These are phyloP conservation scores for Dasysyrphus tricinctus DNA, from an alignment of 2,888 invertebrate species.

Conservation along the genomic window DNA sequence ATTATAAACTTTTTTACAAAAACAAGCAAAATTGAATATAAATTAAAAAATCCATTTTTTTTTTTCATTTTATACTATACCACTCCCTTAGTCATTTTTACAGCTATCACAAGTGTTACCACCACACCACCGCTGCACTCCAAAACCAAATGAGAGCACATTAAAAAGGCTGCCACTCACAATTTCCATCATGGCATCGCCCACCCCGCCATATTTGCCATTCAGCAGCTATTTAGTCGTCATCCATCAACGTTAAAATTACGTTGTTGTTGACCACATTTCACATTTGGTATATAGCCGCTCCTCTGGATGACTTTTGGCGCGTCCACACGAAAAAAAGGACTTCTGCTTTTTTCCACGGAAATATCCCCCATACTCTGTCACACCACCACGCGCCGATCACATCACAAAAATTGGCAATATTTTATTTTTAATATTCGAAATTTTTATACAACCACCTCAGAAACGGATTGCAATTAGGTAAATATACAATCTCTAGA, in stretches of 20 bases:
- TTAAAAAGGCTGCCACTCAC: slow-evolving; percentile 50
- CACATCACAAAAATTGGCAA: slow-evolving; percentile 57
- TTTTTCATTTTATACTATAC: slow-evolving; percentile 40
- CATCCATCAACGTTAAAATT: slow-evolving; percentile 48
- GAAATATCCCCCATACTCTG: background rate
- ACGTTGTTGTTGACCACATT: slow-evolving; percentile 64
- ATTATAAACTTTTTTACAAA: slow-evolving; percentile 4
- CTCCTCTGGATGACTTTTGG: slow-evolving; percentile 8
- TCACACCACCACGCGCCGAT: no score
- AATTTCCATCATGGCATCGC: slow-evolving; percentile 22
- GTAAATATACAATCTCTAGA: slow-evolving; percentile 40
- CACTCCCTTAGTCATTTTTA: slow-evolving; percentile 36
- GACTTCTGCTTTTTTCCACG: background rate
- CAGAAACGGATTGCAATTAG: slow-evolving; percentile 58
- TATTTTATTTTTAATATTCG: slow-evolving; percentile 70
- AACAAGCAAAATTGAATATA: slow-evolving; percentile 47
- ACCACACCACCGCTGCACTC: no score
- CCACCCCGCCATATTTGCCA: slow-evolving; percentile 11
- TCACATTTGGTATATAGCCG: slow-evolving; percentile 42
- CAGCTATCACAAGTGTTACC: slow-evolving; percentile 54
- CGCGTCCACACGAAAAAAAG: background rate
- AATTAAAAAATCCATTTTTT: slow-evolving; percentile 47
- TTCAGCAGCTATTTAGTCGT: slow-evolving; percentile 33
- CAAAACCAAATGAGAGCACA: slow-evolving; percentile 38
- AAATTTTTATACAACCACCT: slow-evolving; percentile 57